phyloP scores from a whole-genome alignment of 2,888 invertebrate genomes.

The Homarus gammarus region DNA sequence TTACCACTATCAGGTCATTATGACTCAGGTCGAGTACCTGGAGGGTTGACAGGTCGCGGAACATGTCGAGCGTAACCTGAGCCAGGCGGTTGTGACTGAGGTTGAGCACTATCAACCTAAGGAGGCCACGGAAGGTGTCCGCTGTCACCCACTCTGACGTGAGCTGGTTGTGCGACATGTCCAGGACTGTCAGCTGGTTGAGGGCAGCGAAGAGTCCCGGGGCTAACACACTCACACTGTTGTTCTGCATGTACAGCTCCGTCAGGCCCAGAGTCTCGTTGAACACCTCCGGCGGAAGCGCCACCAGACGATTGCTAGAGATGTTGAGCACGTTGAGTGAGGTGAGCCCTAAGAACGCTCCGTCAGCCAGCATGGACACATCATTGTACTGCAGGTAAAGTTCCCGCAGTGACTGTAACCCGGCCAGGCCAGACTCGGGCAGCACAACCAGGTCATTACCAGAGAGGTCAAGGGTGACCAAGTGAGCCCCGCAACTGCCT shows the following conservation, averaged over 20 bases:
- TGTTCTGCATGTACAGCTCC: conserved; percentile 94
- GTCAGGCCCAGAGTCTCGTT: conserved; percentile 81
- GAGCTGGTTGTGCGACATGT: conserved; percentile 91
- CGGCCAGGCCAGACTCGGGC: conserved; percentile 86
- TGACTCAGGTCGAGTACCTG: conserved; percentile 91
- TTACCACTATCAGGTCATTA: conserved; percentile 90
- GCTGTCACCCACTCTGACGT: conserved; percentile 91
- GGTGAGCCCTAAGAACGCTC: conserved; percentile 87
- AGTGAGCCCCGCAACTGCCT: conserved; percentile 69
- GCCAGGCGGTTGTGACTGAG: conserved; percentile 90
- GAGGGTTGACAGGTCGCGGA: conserved; percentile 90
- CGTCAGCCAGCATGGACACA: conserved; percentile 87
- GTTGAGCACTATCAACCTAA: conserved; percentile 91
- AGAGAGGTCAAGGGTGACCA: conserved; percentile 75
- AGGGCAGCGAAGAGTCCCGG: conserved; percentile 92
- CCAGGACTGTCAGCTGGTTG: conserved; percentile 88
- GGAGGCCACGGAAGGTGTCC: conserved; percentile 91
- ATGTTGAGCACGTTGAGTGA: conserved; percentile 89
- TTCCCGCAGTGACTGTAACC: conserved; percentile 77
- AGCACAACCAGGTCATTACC: conserved; percentile 88
- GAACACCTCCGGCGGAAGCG: conserved; percentile 91
- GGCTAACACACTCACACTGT: conserved; percentile 91
- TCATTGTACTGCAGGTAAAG: conserved; percentile 79
- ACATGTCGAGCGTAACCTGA: conserved; percentile 89
- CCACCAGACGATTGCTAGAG: conserved; percentile 90